Evolutionary conservation across 2,888 invertebrate genomes (phyloP), one percentile per base, ranked within the genome.

Genomic region (Leptura quadrifasciata): DNA sequence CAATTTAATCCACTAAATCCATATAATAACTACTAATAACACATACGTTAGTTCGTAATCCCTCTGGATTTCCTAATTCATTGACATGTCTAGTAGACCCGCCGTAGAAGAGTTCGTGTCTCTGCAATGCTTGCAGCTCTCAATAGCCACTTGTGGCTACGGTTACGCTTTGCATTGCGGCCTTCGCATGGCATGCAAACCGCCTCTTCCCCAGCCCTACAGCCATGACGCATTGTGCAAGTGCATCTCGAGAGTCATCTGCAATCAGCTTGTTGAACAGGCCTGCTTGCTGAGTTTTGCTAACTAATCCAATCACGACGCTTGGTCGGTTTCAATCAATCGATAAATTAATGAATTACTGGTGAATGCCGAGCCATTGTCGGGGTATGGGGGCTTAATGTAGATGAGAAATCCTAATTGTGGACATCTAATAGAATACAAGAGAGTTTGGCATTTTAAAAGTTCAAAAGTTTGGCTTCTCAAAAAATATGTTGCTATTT

Each of bases 91-190:
- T 58, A 76, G 58, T 39, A 39, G 52, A 52, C 47, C 52, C 54
- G 54, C 47, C 70, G 31, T 70, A 63, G 76, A 76, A 78, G 78
- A 76, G 76, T 74, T 74, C 78, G 78, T 78, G 78, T 78, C 78
- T 76, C 74, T 70, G 78, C 78, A 76, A 76, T 85, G 83, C 85
- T 86, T 87, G 87, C 87, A 87, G 83, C 86, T 86, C 86, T 88
- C 87, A 87, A 88, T 87, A 82, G 85, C 88, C 87, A 88, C 88
- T 88, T 88, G 88, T 88, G 87, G 88, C 87, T 87, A 84, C 72
- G 71, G 75, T 73, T 79, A 74, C 84, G 83, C 78, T 78, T 77
- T 75, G 72, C 79, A 76, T 78, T 73, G 72, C 72, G 72, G 68
- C 72, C 77, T 74, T 68, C 55, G 70, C 65, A 63, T 52, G 55